Evolutionary conservation across 2,888 invertebrate genomes (phyloP), one percentile per base, ranked within the genome.

Genomic region (Rhaphigaster nebulosa): DNA sequence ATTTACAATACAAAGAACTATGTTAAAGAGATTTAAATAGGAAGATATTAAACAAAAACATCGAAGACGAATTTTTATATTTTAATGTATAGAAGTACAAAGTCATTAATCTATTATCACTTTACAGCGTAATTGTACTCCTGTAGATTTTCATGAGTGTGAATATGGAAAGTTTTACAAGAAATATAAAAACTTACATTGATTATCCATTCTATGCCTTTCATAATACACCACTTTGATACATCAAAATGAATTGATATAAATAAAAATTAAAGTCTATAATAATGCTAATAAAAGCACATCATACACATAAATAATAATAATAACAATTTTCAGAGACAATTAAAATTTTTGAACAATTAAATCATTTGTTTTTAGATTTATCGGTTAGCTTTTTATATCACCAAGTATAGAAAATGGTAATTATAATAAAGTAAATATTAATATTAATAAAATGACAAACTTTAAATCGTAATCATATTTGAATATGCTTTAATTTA

Each of bases 91-190:
- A 38, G 70, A 76, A 76, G 34, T 76, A 76, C 70, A 76, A 76
- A 76, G 18, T 38, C 70, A 76, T 38, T 6, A 20, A 38, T 76
- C 70, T 76, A 76, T 76, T 76, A 76, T 76, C 70, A 76, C 70
- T 76, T 76, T 38, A 38, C 70, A 76, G 70, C 70, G 38, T 76
- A 76, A 76, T 76, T 76, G 34, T 38, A 76, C 70, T 76, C 6
- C 65, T 18, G 65, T 15, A 65, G 12, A 10, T 29, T 29, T 65
- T 18, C 8, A 20, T 38, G 38, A 76, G 23, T 20, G 20, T 38
- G 8, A 76, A 76, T 8, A 29, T 38, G 70, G 6, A 38, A 38
- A 0, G 10, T 76, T 76, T 76, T 20, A 76, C 34, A 76, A 38
- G 70, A 65, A 65, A 65, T 65, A 29, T 65, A 70, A 76, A 76